These are phyloP conservation scores for Brenthis daphne DNA, from an alignment of 2,888 invertebrate genomes.

Conservation along the genomic window DNA sequence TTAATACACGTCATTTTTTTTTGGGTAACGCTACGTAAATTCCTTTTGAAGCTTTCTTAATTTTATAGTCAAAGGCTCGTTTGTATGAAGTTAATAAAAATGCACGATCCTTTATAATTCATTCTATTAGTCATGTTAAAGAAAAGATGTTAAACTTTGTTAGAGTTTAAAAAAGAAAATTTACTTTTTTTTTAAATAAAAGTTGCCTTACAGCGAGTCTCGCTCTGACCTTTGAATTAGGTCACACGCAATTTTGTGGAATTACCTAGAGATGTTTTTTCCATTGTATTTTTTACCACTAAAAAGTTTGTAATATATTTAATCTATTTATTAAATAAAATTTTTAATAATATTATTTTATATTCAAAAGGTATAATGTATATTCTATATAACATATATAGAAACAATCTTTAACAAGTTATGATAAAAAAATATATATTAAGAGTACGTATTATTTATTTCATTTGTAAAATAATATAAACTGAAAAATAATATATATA, in stretches of 20 bases:
- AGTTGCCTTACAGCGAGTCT: slow-evolving; percentile 52
- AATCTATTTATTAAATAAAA: no score
- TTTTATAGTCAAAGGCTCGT: slow-evolving; percentile 13
- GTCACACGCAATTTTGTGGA: slow-evolving; percentile 48
- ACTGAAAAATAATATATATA: no score
- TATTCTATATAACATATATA: no score
- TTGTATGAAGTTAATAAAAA: slow-evolving; percentile 8
- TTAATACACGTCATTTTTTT: slow-evolving; percentile 13
- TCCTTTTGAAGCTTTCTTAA: slow-evolving; percentile 15
- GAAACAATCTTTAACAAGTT: no score
- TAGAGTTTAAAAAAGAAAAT: slow-evolving; percentile 23
- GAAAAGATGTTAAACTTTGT: slow-evolving; percentile 30
- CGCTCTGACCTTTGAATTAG: slow-evolving; percentile 58
- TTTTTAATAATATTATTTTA: no score
- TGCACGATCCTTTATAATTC: slow-evolving; percentile 13
- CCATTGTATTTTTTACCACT: neutral
- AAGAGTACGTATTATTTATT: no score
- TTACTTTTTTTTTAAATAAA: slow-evolving; percentile 32
- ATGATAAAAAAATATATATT: no score
- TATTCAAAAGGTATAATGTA: no score
- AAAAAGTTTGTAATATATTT: neutral
- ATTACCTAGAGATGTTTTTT: slow-evolving; percentile 46
- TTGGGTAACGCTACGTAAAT: slow-evolving; percentile 2
- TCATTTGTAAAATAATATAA: no score
- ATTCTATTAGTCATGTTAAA: slow-evolving; percentile 18